Evolutionary conservation across 2,888 invertebrate species (phyloP).

Genomic region (Lordiphosa andalusiaca): DNA sequence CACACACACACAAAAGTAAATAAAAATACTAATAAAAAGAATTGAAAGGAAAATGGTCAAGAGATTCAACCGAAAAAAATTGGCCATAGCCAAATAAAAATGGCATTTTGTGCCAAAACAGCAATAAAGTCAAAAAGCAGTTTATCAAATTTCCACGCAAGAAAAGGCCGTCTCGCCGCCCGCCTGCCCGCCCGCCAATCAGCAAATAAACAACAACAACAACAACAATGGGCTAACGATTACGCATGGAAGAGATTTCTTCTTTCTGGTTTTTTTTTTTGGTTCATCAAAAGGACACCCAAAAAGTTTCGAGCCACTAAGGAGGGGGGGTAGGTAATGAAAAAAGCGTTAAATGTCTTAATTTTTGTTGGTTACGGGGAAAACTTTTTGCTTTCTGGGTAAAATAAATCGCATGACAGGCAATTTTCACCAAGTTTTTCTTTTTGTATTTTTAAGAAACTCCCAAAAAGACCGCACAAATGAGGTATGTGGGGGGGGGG

Average conservation of each 20-base stretch:
- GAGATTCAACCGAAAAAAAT: slow-evolving; percentile 40
- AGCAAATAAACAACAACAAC: slow-evolving; percentile 38
- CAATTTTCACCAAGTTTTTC: slow-evolving; percentile 59
- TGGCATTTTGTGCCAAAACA: slow-evolving; percentile 57
- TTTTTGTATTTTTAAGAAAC: slow-evolving; percentile 48
- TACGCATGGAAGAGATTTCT: slow-evolving; percentile 9
- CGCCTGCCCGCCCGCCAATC: too few species aligned
- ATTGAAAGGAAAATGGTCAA: slow-evolving; percentile 17
- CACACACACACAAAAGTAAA: slow-evolving; percentile 63
- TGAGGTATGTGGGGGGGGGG: slow-evolving; percentile 7
- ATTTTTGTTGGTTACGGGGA: slow-evolving; percentile 49
- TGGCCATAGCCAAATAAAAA: slow-evolving; percentile 57
- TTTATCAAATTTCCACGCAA: slow-evolving; percentile 69
- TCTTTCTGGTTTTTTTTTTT: not conserved
- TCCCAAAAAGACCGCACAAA: slow-evolving; percentile 58
- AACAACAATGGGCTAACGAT: slow-evolving; percentile 33
- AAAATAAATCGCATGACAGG: slow-evolving; percentile 67
- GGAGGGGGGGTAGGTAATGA: slow-evolving; percentile 42
- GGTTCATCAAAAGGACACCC: slow-evolving; percentile 9
- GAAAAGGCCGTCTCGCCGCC: slow-evolving; percentile 2
- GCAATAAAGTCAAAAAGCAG: slow-evolving; percentile 76
- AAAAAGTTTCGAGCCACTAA: not conserved
- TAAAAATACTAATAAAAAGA: slow-evolving; percentile 63
- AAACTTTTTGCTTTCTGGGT: slow-evolving; percentile 27
- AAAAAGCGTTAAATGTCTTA: slow-evolving; percentile 72